phyloP scores from a whole-genome alignment of 35 echinoderm and acorn worm genomes.

The Stichopus chloronotus region DNA sequence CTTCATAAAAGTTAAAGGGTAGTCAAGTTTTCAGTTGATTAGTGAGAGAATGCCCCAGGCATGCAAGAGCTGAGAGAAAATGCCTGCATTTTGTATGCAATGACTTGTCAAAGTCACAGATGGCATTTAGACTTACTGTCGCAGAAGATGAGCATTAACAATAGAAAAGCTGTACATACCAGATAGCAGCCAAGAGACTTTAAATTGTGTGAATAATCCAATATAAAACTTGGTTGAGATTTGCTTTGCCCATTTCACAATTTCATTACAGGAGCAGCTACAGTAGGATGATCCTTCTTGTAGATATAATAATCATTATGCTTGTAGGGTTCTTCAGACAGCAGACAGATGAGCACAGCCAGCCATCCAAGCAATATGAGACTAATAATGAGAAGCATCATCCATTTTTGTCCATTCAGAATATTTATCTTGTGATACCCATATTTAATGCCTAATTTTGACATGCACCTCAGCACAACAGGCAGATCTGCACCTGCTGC shows the following conservation, averaged over 20 bases:
- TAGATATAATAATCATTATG: too few species aligned
- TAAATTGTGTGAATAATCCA: background rate
- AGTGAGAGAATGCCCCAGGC: conserved; percentile 31
- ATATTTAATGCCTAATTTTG: too few species aligned
- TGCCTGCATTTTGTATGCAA: conserved; percentile 44
- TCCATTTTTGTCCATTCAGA: too few species aligned
- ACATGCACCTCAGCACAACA: too few species aligned
- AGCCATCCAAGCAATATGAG: too few species aligned
- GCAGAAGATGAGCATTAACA: background rate
- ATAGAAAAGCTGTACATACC: background rate
- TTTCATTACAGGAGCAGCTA: background rate
- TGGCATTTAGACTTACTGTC: background rate
- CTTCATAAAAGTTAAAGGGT: background rate
- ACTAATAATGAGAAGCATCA: too few species aligned
- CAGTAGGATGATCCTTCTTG: too few species aligned
- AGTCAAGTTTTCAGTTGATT: background rate
- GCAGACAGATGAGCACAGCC: too few species aligned
- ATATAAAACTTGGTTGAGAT: background rate
- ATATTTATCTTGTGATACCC: too few species aligned
- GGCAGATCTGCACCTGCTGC: too few species aligned
- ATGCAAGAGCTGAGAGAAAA: conserved; percentile 19
- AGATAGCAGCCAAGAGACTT: background rate
- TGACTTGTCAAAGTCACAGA: conserved; percentile 23
- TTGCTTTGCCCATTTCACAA: background rate
- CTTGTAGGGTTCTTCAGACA: too few species aligned